Conservation (phyloP, 2,797 vertebrate genomes). For the Apogon talboti region DNA sequence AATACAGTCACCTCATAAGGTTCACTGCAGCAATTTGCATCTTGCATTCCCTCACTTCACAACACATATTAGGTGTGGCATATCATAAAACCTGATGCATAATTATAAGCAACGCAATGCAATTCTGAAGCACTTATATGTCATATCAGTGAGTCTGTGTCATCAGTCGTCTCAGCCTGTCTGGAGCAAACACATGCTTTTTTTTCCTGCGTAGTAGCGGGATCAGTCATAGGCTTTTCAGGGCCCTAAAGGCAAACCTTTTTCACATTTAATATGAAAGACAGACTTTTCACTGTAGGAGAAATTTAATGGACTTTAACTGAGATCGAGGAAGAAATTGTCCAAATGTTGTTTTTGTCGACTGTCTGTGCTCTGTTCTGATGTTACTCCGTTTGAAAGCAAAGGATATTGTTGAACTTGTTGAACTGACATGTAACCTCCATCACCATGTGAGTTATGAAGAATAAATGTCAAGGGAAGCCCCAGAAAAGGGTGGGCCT, state of each 20-base stretch:
- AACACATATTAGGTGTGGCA: slow-evolving; percentile 26
- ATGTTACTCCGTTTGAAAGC: not conserved
- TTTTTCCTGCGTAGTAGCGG: slow-evolving; percentile 3
- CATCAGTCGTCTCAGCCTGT: slow-evolving; percentile 3
- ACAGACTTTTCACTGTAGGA: not conserved
- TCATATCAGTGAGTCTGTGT: slow-evolving; percentile 33
- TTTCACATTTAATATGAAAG: not conserved
- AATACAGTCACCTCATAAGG: slow-evolving; percentile 59
- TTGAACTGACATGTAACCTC: slow-evolving; percentile 4
- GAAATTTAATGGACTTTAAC: slow-evolving; percentile 1
- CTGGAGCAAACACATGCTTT: slow-evolving; percentile 26
- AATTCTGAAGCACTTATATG: slow-evolving; percentile 6
- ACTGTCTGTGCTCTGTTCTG: not conserved
- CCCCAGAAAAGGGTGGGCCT: slow-evolving; percentile 42
- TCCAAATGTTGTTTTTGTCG: too few species aligned
- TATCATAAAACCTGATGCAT: slow-evolving; percentile 26
- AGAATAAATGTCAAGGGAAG: slow-evolving; percentile 27
- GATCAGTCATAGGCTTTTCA: not conserved
- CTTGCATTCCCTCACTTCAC: slow-evolving; percentile 26
- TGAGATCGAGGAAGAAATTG: too few species aligned
- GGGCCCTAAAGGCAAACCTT: not conserved
- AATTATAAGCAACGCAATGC: slow-evolving; percentile 25
- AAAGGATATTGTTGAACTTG: slow-evolving; percentile 1
- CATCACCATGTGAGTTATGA: slow-evolving; percentile 16
- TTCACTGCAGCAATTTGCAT: slow-evolving; percentile 49